A percentile compares a stretch with the other conserved stretches of the same genome.
Evolutionary conservation across 1,140 invertebrate genomes (phyloP).

Genomic region (Hyles vespertilio): DNA sequence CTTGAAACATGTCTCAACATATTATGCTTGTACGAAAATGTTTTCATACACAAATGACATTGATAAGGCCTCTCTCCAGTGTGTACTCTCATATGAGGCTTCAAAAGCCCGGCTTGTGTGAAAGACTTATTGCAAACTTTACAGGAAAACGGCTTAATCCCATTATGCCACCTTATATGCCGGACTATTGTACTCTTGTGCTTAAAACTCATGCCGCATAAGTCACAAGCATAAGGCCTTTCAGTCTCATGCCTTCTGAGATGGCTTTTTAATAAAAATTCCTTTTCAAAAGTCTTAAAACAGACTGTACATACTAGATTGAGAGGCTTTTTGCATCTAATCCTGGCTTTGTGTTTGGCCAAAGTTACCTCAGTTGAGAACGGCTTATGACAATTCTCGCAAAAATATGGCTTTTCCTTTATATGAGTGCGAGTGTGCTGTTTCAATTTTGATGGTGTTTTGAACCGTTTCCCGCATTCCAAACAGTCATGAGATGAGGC

Average conservation of each 20-base stretch:
- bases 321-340: conserved; percentile 25
- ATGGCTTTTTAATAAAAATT: conserved; percentile 44
- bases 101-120: conserved; percentile 84
- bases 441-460: conserved; percentile 32
- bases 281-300: conserved; percentile 41
- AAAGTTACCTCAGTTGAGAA: conserved; percentile 36
- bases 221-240: conserved; percentile 38
- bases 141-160: conserved; percentile 78
- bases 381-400: conserved; percentile 30
- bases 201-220: conserved; percentile 45
- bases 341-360: conserved; percentile 30
- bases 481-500: conserved; percentile 15
- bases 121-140: conserved; percentile 84
- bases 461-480: conserved; percentile 38
- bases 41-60: conserved; percentile 87
- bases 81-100: conserved; percentile 88
- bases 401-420: conserved; percentile 30
- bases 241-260: conserved; percentile 37
- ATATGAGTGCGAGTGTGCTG: conserved; percentile 41
- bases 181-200: conserved; percentile 47
- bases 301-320: conserved; percentile 35
- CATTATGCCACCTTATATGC: conserved; percentile 44
- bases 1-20: conserved; percentile 87
- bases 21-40: conserved; percentile 89
- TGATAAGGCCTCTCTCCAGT: conserved; percentile 92